A percentile compares a stretch with the other conserved stretches of the same genome.
Conservation (phyloP, 2,888 invertebrate genomes). For the Keiferia lycopersicella region DNA sequence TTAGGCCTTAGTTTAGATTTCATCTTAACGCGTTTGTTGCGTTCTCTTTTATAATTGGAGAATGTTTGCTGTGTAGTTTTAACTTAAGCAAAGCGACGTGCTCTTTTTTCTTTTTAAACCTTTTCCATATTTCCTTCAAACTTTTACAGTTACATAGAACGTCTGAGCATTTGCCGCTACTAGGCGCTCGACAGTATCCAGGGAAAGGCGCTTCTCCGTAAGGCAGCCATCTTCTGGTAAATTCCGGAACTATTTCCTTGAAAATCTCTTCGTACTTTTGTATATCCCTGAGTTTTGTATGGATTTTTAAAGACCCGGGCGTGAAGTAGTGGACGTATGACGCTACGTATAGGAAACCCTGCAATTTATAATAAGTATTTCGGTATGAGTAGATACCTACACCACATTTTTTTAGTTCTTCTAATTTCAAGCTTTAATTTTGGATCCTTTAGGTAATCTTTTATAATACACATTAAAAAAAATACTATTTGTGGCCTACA, state of each 20-base stretch:
- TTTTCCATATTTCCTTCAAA: constrained; percentile 52
- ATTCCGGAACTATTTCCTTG: neutral
- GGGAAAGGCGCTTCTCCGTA: constrained; percentile 62
- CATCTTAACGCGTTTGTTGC: too few species aligned
- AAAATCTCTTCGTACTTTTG: constrained; percentile 3
- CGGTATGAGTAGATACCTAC: too few species aligned
- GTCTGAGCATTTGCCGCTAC: constrained; percentile 51
- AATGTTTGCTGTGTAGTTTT: neutral
- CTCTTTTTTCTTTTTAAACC: constrained; percentile 28
- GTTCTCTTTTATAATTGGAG: too few species aligned
- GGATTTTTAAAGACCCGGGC: constrained; percentile 55
- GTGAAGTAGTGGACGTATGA: constrained; percentile 55
- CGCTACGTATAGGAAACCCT: constrained; percentile 54
- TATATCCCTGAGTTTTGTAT: constrained; percentile 36
- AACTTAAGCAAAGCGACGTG: neutral
- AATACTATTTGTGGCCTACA: too few species aligned
- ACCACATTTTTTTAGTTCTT: too few species aligned
- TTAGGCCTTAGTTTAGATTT: too few species aligned
- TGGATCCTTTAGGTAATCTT: too few species aligned
- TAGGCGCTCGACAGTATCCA: constrained; percentile 68
- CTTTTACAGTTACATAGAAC: constrained; percentile 61
- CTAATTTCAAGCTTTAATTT: too few species aligned
- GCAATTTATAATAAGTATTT: constrained; percentile 26
- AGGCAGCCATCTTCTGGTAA: constrained; percentile 57
- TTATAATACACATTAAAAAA: too few species aligned